Evolutionary conservation across 2,113 vertebrate species (phyloP), one percentile per base, ranked within the genome.

Genomic region (Cochlearius cochlearius): DNA sequence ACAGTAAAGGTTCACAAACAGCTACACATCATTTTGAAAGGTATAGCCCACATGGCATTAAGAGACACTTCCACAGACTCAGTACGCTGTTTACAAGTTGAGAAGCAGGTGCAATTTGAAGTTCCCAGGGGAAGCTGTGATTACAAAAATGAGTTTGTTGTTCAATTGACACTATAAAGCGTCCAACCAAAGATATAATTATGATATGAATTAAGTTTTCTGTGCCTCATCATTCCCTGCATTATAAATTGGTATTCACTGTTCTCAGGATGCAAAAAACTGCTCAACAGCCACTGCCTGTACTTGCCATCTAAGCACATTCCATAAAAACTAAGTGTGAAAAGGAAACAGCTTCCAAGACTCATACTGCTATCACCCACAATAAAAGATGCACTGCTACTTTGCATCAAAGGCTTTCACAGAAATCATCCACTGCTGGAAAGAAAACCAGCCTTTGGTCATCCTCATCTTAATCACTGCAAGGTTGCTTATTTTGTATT

Each of bases 41-140:
- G 9, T 23, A 78, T 1, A 59, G 15, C 15, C 45, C 41, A n/a
- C 14, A 13, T 0, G 1, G 18, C 23, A 45, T 12, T 22, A 58
- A 66, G 18, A 29, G 20, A 41, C 26, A 63, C 18, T 72, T 78
- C 3, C 34, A 80, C 6, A 15, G 25, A 41, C 12, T 63, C 15
- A 15, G 17, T 45, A 12, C 15, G 41, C 41, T 43, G 27, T 50
- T 74, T 47, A 59, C 15, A 72, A 58, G n/a, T 5, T 52, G 34
- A 91, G 58, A 88, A 80, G 27, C 23, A 52, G 19, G 3, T 41
- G 4, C 64, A 86, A 60, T 7, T 34, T 53, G 69, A 43, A 90
- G 78, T 25, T 63, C 19, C 12, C 25, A 86, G 59, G 16, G 2
- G 0, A 69, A 80, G 13, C 19, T 83, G 15, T 66, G 15, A 62